Conservation (phyloP, 2,113 vertebrate species). For the Pygoscelis antarcticus region DNA sequence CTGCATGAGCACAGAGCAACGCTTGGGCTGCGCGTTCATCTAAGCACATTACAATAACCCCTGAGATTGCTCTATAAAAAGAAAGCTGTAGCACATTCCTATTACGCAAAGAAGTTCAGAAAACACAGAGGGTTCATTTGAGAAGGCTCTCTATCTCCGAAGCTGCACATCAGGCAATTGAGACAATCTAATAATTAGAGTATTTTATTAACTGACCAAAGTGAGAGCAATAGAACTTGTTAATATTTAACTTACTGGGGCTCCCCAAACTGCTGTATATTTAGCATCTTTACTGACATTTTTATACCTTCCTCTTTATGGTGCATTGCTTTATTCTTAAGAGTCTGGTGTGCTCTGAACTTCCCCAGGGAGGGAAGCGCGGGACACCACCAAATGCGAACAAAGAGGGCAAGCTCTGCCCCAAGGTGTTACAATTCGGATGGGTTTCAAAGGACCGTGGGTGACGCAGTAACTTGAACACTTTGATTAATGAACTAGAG, state of each 20-base stretch:
- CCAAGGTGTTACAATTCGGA: neutral
- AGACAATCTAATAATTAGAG: neutral
- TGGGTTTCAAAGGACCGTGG: neutral
- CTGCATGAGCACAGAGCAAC: neutral
- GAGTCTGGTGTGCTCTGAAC: neutral
- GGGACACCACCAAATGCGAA: neutral
- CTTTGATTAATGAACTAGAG: neutral
- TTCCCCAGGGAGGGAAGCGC: neutral
- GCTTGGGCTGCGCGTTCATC: neutral
- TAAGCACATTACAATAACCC: neutral
- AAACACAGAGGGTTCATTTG: neutral
- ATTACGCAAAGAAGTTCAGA: neutral
- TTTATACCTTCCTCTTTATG: neutral
- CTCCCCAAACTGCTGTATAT: neutral
- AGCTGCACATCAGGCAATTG: neutral
- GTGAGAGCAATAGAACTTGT: neutral
- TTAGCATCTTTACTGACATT: neutral
- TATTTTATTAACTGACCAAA: slow-evolving; percentile 9
- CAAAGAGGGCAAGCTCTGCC: neutral
- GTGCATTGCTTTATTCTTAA: neutral
- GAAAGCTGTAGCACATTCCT: neutral
- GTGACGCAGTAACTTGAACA: neutral
- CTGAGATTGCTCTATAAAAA: neutral
- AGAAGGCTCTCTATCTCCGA: neutral
- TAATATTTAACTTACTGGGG: neutral